Evolutionary conservation across 2,113 vertebrate genomes (phyloP), one percentile per base, ranked within the genome.

Genomic region (Callocephalon fimbriatum): DNA sequence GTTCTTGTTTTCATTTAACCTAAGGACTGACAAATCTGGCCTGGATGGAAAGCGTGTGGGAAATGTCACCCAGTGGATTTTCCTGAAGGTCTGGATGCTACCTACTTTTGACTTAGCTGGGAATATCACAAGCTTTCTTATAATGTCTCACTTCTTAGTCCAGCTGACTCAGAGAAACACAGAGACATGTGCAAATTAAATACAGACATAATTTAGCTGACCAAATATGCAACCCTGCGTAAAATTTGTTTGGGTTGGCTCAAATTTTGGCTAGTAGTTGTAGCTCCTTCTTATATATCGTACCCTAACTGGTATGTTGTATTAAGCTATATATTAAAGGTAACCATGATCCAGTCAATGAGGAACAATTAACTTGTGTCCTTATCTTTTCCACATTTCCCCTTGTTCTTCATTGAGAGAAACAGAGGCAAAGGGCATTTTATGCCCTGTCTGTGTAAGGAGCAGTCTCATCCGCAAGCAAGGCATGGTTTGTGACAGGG

Each of bases 231-330:
- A 93, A 80, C 17, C 67, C 65, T 63, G 83, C 23, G n/a, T 80
- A 88, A 86, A 35, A 83, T 59, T 62, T 95, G 65, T 94, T 97
- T 90, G 90, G 4, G 19, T 93, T 97, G 92, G 88, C 93, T 67
- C 35, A 47, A 62, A 77, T 67, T 70, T 59, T 61, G 53, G 45
- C 58, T 70, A 45, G 81, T n/a, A 54, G 44, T 50, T 92, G 53
- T 70, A 88, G 37, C 75, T 96, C 48, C 50, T 93, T 73, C 68
- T 78, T 78, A 70, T 32, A 4, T 93, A 56, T 84, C 5, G 2
- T 59, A 61, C 31, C 25, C 35, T 61, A 71, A n/a, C 38, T 79
- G 32, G 35, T 87, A 12, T 48, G 79, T 25, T 86, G 37, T 37
- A 40, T 70, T 65, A 88, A 78, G 17, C 51, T 92, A 17, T 48